Evolutionary conservation across 1,140 invertebrate genomes (phyloP).

Genomic region (Sesamia nonagrioides): DNA sequence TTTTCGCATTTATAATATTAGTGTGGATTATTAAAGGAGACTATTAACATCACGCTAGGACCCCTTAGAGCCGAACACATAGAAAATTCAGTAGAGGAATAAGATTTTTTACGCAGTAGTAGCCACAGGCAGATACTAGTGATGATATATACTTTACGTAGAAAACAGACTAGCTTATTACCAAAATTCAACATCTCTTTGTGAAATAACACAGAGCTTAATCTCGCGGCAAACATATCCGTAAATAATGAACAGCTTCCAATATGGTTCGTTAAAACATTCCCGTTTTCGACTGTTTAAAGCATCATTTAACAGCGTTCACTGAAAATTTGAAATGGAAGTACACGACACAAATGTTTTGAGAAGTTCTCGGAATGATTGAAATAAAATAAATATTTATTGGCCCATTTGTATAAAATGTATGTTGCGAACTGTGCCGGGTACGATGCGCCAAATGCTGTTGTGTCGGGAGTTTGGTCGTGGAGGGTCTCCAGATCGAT

Average conservation of each 20-base stretch:
- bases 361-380: not conserved
- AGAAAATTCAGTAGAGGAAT: no score
- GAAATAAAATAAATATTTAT: not conserved
- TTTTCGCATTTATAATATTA: no score
- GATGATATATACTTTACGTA: not conserved
- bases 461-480: no score
- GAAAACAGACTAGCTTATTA: not conserved
- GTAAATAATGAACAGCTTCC: conserved; percentile 16
- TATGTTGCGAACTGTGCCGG: no score
- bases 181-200: not conserved
- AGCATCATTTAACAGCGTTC: conserved; percentile 16
- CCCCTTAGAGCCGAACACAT: no score
- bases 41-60: no score
- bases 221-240: not conserved
- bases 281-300: conserved; percentile 21
- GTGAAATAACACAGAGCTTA: conserved; percentile 10
- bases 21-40: no score
- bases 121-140: not conserved
- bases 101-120: no score
- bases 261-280: conserved; percentile 17
- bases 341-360: not conserved
- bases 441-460: no score
- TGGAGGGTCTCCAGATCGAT: no score
- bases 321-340: not conserved
- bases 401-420: no score